Conservation (phyloP, 2,797 vertebrate species). For the Aythya fuligula region DNA sequence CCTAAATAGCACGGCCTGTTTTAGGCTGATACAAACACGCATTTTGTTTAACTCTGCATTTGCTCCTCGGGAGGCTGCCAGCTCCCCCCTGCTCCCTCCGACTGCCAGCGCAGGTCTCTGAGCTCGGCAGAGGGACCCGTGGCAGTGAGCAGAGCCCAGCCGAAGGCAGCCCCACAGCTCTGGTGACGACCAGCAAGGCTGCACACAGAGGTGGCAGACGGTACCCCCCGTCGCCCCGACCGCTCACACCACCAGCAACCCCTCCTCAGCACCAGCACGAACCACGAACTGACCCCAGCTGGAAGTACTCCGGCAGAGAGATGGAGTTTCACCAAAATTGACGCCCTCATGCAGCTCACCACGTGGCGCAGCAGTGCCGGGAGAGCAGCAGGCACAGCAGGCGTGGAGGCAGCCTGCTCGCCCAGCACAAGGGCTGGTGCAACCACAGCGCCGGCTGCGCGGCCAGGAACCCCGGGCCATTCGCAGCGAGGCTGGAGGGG, state of each 20-base stretch:
- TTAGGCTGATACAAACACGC: slow-evolving; percentile 45
- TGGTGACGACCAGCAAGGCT: background rate
- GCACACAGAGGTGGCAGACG: background rate
- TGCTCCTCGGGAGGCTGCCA: slow-evolving; percentile 39
- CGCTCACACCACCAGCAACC: background rate
- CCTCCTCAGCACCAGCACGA: background rate
- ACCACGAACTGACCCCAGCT: background rate
- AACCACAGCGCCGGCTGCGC: background rate
- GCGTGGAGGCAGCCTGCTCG: accelerated
- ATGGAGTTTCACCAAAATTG: background rate
- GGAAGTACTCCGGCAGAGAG: background rate
- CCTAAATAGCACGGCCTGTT: slow-evolving; percentile 52
- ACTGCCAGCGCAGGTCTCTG: accelerated
- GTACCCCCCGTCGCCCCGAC: accelerated
- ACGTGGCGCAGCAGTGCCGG: background rate
- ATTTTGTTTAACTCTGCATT: slow-evolving; percentile 51
- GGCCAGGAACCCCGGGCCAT: background rate
- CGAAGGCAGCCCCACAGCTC: background rate
- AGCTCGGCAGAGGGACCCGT: no score
- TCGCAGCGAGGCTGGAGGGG: background rate
- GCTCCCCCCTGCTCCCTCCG: background rate
- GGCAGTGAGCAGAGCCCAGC: no score
- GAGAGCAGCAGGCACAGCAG: background rate
- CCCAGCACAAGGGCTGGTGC: accelerated
- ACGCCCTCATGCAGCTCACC: background rate